A percentile compares a stretch with the other conserved stretches of the same genome.
Evolutionary conservation across 2,888 invertebrate species (phyloP).

Genomic region (Nomada flava): DNA sequence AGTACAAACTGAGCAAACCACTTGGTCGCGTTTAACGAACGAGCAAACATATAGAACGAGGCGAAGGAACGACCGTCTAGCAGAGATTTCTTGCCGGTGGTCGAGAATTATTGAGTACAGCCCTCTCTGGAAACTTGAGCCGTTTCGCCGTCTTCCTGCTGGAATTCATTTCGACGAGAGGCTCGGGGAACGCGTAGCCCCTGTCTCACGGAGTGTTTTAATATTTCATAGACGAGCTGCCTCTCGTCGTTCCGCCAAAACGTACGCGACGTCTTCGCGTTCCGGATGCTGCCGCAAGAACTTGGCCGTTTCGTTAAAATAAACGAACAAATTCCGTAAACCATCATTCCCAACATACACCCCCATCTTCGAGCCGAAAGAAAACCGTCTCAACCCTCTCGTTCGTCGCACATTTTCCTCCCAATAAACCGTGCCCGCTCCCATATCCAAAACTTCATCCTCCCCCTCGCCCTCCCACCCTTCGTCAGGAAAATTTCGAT

Average conservation of each 20-base stretch:
- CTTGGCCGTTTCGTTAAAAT: no score
- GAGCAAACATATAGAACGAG: background rate
- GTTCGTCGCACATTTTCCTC: no score
- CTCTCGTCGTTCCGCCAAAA: constrained; percentile 40
- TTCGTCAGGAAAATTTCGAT: constrained; percentile 27
- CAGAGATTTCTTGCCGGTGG: constrained; percentile 8
- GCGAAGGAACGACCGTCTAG: background rate
- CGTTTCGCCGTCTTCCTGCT: constrained; percentile 25
- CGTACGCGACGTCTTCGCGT: constrained; percentile 43
- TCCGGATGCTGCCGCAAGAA: background rate
- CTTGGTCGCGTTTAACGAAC: background rate
- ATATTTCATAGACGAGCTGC: constrained; percentile 52
- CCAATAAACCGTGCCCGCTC: no score
- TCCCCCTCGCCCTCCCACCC: background rate
- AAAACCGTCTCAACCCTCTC: no score
- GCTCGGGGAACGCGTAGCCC: constrained; percentile 48
- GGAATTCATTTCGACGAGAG: constrained; percentile 54
- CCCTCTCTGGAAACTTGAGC: constrained; percentile 2
- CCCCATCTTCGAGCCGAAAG: no score
- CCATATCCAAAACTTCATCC: no score
- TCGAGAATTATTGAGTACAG: constrained; percentile 20
- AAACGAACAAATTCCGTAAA: no score
- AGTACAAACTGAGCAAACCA: background rate
- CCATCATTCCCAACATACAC: no score
- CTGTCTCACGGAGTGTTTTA: constrained; percentile 58